A percentile compares a stretch with the other conserved stretches of the same genome.
These are phyloP conservation scores for Erebia ligea DNA, from an alignment of 2,888 invertebrate species.

Conservation along the genomic window DNA sequence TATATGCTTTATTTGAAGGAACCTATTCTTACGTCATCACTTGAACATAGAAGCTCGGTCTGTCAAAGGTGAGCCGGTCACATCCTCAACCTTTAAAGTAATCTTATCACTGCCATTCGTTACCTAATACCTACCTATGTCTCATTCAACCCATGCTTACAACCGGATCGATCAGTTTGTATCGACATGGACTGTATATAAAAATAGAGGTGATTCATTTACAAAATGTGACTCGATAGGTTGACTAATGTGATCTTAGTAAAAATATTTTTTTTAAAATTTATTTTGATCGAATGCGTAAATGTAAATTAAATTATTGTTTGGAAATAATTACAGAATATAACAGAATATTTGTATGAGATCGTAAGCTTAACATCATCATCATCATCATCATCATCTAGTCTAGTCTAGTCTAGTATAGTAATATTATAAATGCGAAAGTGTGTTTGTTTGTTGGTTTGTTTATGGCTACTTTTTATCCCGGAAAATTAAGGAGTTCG, in stretches of 20 bases:
- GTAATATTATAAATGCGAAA: too few species aligned
- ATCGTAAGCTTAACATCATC: neutral
- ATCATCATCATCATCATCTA: too few species aligned
- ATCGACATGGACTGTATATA: constrained; percentile 45
- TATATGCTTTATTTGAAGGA: constrained; percentile 10
- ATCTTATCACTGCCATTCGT: constrained; percentile 55
- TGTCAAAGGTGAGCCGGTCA: constrained; percentile 58
- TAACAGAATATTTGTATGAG: too few species aligned
- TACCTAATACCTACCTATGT: too few species aligned
- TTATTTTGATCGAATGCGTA: neutral
- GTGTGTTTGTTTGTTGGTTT: too few species aligned
- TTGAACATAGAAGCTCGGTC: constrained; percentile 42
- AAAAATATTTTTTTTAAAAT: neutral
- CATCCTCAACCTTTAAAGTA: constrained; percentile 77
- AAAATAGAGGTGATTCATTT: constrained; percentile 62
- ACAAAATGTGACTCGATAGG: neutral
- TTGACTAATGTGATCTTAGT: constrained; percentile 3
- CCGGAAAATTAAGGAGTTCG: too few species aligned
- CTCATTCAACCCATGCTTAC: constrained; percentile 41
- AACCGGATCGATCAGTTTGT: constrained; percentile 51
- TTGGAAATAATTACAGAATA: neutral
- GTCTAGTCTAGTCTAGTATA: too few species aligned
- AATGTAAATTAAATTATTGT: neutral
- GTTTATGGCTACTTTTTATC: too few species aligned
- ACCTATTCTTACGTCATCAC: constrained; percentile 63